Base-by-base conservation (phyloP, 1,140 invertebrate species). In the Helicoverpa zea region DNA sequence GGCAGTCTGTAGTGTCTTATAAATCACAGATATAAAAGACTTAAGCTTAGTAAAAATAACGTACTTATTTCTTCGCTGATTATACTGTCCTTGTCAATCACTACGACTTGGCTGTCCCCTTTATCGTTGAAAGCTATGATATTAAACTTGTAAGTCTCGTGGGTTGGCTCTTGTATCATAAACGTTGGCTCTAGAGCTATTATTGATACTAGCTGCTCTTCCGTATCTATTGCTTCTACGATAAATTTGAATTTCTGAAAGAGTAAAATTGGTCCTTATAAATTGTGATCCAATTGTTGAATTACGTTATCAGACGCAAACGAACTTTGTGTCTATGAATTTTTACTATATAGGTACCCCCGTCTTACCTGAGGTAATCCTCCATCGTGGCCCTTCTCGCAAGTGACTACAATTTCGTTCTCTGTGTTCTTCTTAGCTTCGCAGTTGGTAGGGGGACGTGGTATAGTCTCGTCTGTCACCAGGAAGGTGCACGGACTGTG, bases 201-300 rank as follows among this genome's bases (percentile, higher is more conserved):
- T 79, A 93, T 93, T 3, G 90, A 90, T 14, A 90, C 80, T 11
- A 91, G 47, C 66, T 89, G 85, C 23, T 92, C 86, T 18, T 90
- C 85, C 0, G 88, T 80, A 49, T 89, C 85, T 51, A 85, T 74
- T 10, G 84, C 82, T 76, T 76, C 81, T 2, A 91, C 90, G 30
- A 82, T 86, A 49, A 94, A 93, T 81, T 90, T 93, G 75, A 94
- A 94, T 87, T 91, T 93, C 93, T 94, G 86, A 10, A 91, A 91
- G 10, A 54, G 49, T 16, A 47, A n/a, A 9, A 14, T 72, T n/a
- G 16, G 7, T 35, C 35, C 43, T 54, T 30, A 23, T 64, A 51
- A 14, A 51, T 49, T 12, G 18, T n/a, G 7, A 58, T 66, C 52
- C 51, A 1, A 79, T 52, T 74, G 10, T 58, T 80, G 35, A 10